Evolutionary conservation across 2,888 invertebrate species (phyloP), one percentile per base, ranked within the genome.

Genomic region (Auanema freiburgensis): DNA sequence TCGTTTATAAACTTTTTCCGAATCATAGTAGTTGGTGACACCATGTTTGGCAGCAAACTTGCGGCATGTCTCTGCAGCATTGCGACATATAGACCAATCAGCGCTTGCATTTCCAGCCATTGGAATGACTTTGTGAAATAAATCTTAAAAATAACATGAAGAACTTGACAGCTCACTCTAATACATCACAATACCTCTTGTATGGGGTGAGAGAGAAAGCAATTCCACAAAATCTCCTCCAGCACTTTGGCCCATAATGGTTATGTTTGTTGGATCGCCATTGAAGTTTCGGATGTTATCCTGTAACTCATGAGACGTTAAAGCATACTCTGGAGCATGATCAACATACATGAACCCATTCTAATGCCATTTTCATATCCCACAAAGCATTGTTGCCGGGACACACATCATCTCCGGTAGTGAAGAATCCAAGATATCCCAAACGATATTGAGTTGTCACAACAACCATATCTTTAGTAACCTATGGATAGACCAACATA

Each of bases 391-490:
- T 25, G 49, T 75, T 75, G 33, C 68, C 69, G 1, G 77, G 74
- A 59, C 68, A 67, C 0, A 59, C 40, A 2, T 57, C 65, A 24
- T 74, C 72, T 10, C 74, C 76, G 16, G 74, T 72, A 4, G 72
- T 67, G 62, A 67, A 74, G 46, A 77, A 73, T 1, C 76, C 76
- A 1, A 76, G 60, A 51, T 58, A 74, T 46, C 76, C 76, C 10
- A 71, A 55, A 21, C 76, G 71, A 55, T 76, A 76, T 60, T 81
- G 81, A 40, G 74, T 64, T 1, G 76, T 76, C 10, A 76, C 74
- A 1, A 71, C 72, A 6, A 76, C 63, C 1, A 76, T 72, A 46
- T 72, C 74, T 40, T 76, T 74, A 4, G 60, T 66, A n/a, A 57
- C 57, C 63, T 63, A 58, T 43, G 43, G 46, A 46, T 6, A 46